Base-by-base conservation (phyloP, 64 coral and sea anemone species). In the Montipora efflorescens region DNA sequence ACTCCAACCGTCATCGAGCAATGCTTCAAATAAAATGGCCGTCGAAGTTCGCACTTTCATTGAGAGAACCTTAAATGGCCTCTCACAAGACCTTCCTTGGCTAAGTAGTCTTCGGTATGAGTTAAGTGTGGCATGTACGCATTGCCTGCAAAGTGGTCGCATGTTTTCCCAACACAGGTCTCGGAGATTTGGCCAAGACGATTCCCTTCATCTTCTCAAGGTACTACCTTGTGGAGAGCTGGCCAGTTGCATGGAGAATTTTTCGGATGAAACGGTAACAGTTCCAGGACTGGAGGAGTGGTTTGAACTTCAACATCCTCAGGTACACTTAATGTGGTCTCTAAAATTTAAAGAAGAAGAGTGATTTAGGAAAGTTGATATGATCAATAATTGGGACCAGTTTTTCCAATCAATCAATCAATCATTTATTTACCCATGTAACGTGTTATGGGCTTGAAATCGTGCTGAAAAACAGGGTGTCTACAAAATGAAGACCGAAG, bases 181-280 rank as follows among this genome's bases (percentile, higher is more conserved):
- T 4, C 36, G 7, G 4, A 62, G 67, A 19, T 86, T 80, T 75
- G 48, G 7, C 21, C 49, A 77, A 11, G 90, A 92, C 19, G 72
- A 92, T 25, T 92, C 72, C 44, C 18, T 78, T 4, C 90, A 92
- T 59, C 55, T 92, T 18, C 80, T 92, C 5, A 21, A 11, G 28
- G 10, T 92, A 7, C 23, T 0, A 43, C 23, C 22, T 8, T 55
- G 15, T 10, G 58, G 64, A 66, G 25, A 82, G 4, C 14, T 64
- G 13, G 28, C 1, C 28, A 82, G 45, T 82, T 82, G 80, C 58
- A 0, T 14, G 4, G 18, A 62, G 1, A 82, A 23, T 57, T 82
- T 64, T 51, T 18, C 4, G 1, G 11, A 16, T 64, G 25, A 64
- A 82, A 5, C 4, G 45, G 21, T 82, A 7, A 62, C 18, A 8